Evolutionary conservation across 2,888 invertebrate genomes (phyloP), one percentile per base, ranked within the genome.

Genomic region (Diarsia mendica): DNA sequence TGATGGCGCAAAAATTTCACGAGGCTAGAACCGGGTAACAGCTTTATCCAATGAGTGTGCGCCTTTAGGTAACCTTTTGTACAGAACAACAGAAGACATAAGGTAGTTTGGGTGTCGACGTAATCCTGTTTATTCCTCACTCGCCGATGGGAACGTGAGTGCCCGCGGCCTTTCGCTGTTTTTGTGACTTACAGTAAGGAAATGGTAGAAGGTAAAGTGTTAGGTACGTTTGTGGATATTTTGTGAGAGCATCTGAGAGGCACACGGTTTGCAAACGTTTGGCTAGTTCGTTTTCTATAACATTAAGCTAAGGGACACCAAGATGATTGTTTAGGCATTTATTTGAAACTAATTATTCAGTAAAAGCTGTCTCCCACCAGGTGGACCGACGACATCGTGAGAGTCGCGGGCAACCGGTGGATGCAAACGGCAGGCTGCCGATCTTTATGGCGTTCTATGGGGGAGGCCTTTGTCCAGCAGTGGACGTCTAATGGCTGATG

Each of bases 81-180:
- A 61, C 55, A 66, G 75, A 72, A 73, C 68, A 78, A 79, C 72
- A 75, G 78, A 87, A 84, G 83, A 86, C 88, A 87, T 84, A 86
- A 87, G 89, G 87, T 84, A 83, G 83, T 82, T 69, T 75, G 72
- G 80, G 83, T 84, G 90, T 83, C 83, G 88, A 89, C 90, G 85
- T 92, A 91, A 91, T 90, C 88, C 89, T 89, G 91, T 92, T 92
- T 92, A 88, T 90, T 88, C 89, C 89, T 91, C 87, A 88, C 90
- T 91, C 87, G 87, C 86, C 86, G 80, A 86, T 78, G 87, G 80
- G 76, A 77, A 90, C 92, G 91, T 91, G 91, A 88, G 89, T 79
- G 88, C 85, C 86, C 83, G 80, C 74, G 90, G 91, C 90, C 85
- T 76, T 89, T 85, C 77, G 68, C 55, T 74, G 73, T 84, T 82